phyloP scores from a whole-genome alignment of 2,797 vertebrate genomes.

The Clarias laeviceps region DNA sequence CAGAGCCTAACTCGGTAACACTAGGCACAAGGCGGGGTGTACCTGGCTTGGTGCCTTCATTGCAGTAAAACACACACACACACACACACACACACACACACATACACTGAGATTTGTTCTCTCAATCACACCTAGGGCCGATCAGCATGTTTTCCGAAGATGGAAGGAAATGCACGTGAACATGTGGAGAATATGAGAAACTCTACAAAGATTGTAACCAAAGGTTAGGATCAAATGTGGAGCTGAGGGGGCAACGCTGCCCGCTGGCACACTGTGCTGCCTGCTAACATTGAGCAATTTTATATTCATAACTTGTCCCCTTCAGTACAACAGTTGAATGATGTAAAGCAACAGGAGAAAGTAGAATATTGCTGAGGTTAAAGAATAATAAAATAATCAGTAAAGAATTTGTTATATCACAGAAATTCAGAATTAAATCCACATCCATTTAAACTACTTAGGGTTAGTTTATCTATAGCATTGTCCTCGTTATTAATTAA shows the following conservation, averaged over 20 bases:
- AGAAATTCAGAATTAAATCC: neutral
- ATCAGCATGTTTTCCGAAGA: neutral
- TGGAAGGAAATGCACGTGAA: neutral
- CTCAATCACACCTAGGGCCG: neutral
- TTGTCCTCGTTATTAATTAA: conserved; percentile 7
- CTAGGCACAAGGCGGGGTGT: too few relatives aligned
- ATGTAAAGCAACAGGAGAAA: neutral
- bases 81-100: conserved; percentile 12
- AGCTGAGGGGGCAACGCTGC: neutral
- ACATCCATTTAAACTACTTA: neutral
- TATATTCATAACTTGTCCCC: neutral
- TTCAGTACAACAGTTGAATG: neutral
- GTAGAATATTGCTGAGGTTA: neutral
- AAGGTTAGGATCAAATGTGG: neutral
- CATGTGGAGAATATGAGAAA: neutral
- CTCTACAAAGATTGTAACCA: neutral
- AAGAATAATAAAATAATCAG: too few relatives aligned
- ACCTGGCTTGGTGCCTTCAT: neutral
- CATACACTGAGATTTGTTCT: neutral
- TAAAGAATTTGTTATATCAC: neutral
- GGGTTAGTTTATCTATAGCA: neutral
- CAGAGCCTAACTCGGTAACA: too few relatives aligned
- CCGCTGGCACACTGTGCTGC: neutral
- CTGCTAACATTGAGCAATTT: neutral
- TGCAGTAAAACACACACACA: neutral